Evolutionary conservation across 2,797 vertebrate genomes (phyloP).

Genomic region (Lemur catta): DNA sequence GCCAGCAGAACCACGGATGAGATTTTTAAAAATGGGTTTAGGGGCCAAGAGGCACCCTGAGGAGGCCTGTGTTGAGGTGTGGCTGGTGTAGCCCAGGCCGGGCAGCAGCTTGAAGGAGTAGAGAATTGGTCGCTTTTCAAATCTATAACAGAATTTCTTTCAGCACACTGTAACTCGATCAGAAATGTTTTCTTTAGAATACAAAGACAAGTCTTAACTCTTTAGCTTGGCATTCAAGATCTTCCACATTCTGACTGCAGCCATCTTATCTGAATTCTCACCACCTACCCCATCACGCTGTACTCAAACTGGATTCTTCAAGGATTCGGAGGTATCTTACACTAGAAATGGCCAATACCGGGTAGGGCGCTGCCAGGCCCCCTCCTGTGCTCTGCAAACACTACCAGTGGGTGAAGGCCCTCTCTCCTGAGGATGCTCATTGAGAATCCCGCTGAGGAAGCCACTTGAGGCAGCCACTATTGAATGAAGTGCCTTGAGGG

Average conservation of each 20-base stretch:
- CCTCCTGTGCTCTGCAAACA: background rate
- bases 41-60: background rate
- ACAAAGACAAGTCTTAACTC: slow-evolving; percentile 49
- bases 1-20: background rate
- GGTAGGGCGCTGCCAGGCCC: background rate
- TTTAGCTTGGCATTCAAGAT: background rate
- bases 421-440: background rate
- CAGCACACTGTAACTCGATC: slow-evolving; percentile 9
- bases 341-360: background rate
- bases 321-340: background rate
- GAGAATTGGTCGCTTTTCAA: background rate
- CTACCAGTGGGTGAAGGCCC: background rate
- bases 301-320: background rate
- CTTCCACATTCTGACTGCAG: background rate
- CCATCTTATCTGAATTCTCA: background rate
- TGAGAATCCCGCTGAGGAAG: background rate
- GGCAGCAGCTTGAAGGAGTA: background rate
- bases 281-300: background rate
- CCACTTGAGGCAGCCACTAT: background rate
- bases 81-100: background rate
- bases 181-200: slow-evolving; percentile 3
- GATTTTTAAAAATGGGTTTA: background rate
- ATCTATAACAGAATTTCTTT: background rate
- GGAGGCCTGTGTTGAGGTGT: background rate
- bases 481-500: background rate